A percentile compares a stretch with the other conserved stretches of the same genome.
phyloP scores from a whole-genome alignment of 2,797 vertebrate genomes.

The Calcarius lapponicus region DNA sequence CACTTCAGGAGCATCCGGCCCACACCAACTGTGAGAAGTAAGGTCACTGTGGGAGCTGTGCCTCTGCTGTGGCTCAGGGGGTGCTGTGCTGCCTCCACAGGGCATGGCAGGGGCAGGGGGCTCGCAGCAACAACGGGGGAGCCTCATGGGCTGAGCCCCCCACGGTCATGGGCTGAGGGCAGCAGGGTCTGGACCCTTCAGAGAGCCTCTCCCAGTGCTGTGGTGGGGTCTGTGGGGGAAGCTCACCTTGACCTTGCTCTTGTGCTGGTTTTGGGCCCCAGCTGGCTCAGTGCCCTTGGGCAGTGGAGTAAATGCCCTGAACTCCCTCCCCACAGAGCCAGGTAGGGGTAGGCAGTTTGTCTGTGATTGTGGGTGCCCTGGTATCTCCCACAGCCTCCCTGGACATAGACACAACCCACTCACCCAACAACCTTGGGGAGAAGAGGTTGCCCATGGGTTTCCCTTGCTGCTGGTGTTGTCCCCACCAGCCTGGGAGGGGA shows the following conservation, averaged over 20 bases:
- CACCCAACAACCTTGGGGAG: neutral
- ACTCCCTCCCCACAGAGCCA: neutral
- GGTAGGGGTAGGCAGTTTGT: neutral
- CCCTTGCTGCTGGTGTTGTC: neutral
- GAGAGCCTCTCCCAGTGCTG: fast-evolving
- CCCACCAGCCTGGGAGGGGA: neutral
- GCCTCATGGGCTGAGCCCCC: neutral
- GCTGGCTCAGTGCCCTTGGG: neutral
- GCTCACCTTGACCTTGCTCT: neutral
- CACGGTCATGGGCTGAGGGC: fast-evolving
- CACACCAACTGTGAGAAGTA: conserved; percentile 81
- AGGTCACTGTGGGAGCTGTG: neutral
- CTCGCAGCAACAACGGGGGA: fast-evolving
- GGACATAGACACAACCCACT: neutral
- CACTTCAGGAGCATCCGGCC: conserved; percentile 80
- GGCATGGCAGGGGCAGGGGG: fast-evolving
- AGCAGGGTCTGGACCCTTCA: neutral
- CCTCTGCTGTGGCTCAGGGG: fast-evolving
- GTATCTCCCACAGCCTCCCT: neutral
- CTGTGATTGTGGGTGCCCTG: fast-evolving
- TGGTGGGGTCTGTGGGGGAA: neutral
- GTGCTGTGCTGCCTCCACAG: fast-evolving
- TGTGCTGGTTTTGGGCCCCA: neutral
- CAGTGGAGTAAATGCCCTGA: neutral
- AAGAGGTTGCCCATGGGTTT: fast-evolving